Conservation (phyloP, 2,113 vertebrate genomes). For the Caracal caracal region DNA sequence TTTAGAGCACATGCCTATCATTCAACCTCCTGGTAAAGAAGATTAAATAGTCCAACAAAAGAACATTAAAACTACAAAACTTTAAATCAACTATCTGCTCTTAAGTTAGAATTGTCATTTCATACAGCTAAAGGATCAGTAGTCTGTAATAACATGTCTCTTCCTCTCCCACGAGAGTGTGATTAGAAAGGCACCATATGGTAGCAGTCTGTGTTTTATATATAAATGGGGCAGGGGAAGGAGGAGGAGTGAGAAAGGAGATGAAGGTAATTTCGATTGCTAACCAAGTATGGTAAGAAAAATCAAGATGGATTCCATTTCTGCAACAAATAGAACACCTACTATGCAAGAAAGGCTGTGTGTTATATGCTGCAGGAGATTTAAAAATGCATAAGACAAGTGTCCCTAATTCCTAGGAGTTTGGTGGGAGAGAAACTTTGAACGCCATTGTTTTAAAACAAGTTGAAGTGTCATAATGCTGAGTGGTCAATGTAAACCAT, state of each 20-base stretch:
- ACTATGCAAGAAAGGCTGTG: not conserved
- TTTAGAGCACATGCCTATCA: not conserved
- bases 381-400: not conserved
- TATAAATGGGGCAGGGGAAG: conserved; percentile 68
- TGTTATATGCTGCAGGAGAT: not conserved
- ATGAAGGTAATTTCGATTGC: conserved; percentile 70
- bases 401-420: conserved; percentile 3
- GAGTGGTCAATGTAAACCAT: not conserved
- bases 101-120: conserved; percentile 52
- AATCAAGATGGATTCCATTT: conserved; percentile 52
- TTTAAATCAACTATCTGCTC: conserved; percentile 37
- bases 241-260: conserved; percentile 59
- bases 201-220: conserved; percentile 76
- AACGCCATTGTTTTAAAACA: conserved; percentile 18
- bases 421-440: conserved; percentile 23
- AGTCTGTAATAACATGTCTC: conserved; percentile 59
- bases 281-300: conserved; percentile 69
- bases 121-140: conserved; percentile 46
- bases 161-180: conserved; percentile 68
- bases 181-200: conserved; percentile 77
- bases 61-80: conserved; percentile 46
- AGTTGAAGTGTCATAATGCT: not conserved
- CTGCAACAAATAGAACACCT: conserved; percentile 35
- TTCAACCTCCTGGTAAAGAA: conserved; percentile 43
- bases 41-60: conserved; percentile 3